phyloP scores from a whole-genome alignment of 2,888 invertebrate genomes.

The Molorchus minor region DNA sequence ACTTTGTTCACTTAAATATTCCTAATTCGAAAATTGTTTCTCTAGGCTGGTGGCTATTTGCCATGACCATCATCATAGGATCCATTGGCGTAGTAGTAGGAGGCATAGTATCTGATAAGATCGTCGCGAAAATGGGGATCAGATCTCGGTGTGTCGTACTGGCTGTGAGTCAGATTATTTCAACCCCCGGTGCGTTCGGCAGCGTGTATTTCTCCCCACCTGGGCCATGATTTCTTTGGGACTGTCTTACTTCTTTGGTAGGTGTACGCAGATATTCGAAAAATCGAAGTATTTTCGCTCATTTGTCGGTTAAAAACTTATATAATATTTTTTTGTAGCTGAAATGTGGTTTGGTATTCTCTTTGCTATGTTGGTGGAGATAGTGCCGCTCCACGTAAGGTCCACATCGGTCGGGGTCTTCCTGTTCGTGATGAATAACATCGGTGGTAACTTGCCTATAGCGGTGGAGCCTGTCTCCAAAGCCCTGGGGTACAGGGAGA shows the following conservation, averaged over 20 bases:
- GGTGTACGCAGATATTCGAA: constrained; percentile 49
- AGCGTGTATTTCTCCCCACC: constrained; percentile 83
- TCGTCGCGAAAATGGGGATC: constrained; percentile 87
- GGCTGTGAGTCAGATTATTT: constrained; percentile 83
- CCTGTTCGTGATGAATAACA: constrained; percentile 92
- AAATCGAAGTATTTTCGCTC: not conserved
- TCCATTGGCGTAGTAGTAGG: constrained; percentile 74
- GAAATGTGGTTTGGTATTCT: constrained; percentile 97
- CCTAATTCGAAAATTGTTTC: no score
- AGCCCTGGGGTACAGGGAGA: constrained; percentile 82
- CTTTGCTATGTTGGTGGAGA: constrained; percentile 89
- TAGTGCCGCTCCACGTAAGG: constrained; percentile 81
- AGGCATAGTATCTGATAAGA: constrained; percentile 83
- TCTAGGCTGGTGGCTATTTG: constrained; percentile 84
- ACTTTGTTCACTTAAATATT: no score
- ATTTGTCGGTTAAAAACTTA: not conserved
- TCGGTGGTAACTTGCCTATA: constrained; percentile 89
- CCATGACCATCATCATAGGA: constrained; percentile 86
- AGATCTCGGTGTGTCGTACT: constrained; percentile 81
- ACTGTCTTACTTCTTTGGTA: constrained; percentile 88
- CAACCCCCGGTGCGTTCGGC: constrained; percentile 86
- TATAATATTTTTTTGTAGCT: constrained; percentile 66
- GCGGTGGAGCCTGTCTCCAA: constrained; percentile 86
- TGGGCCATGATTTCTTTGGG: constrained; percentile 90
- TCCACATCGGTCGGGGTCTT: constrained; percentile 89